Evolutionary conservation across 2,888 invertebrate genomes (phyloP).

Genomic region (Volucella inflata): DNA sequence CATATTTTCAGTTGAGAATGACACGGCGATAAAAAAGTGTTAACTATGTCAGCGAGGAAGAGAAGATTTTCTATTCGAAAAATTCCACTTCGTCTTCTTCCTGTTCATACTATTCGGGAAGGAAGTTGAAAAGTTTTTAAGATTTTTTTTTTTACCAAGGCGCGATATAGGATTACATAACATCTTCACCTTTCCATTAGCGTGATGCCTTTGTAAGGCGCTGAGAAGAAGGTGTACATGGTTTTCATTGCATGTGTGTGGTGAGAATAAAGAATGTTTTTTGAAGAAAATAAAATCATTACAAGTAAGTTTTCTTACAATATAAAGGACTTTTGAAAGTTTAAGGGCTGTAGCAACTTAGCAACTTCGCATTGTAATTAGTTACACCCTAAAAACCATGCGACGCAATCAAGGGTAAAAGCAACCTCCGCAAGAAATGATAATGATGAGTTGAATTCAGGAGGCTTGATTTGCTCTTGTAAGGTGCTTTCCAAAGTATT

Average conservation of each 20-base stretch:
- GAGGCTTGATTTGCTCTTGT: too few relatives aligned
- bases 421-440: too few relatives aligned
- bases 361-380: too few relatives aligned
- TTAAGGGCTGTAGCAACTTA: too few relatives aligned
- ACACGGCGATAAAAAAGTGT: slow-evolving; percentile 49
- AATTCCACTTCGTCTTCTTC: slow-evolving; percentile 5
- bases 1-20: slow-evolving; percentile 56
- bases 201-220: slow-evolving; percentile 15
- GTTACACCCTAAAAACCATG: too few relatives aligned
- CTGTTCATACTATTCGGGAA: slow-evolving; percentile 14
- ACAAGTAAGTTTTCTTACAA: background rate
- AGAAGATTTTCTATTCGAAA: slow-evolving; percentile 16
- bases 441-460: too few relatives aligned
- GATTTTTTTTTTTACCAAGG: slow-evolving; percentile 16
- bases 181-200: slow-evolving; percentile 9
- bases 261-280: background rate
- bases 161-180: slow-evolving; percentile 2
- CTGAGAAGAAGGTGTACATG: background rate
- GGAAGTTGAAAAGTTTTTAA: slow-evolving; percentile 44
- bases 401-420: too few relatives aligned
- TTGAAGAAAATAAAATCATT: background rate
- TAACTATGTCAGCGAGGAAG: slow-evolving; percentile 40
- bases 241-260: background rate
- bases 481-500: too few relatives aligned
- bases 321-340: too few relatives aligned